These are phyloP conservation scores for Drosophila azteca DNA, from an alignment of 1,140 invertebrate species.

Conservation along the genomic window DNA sequence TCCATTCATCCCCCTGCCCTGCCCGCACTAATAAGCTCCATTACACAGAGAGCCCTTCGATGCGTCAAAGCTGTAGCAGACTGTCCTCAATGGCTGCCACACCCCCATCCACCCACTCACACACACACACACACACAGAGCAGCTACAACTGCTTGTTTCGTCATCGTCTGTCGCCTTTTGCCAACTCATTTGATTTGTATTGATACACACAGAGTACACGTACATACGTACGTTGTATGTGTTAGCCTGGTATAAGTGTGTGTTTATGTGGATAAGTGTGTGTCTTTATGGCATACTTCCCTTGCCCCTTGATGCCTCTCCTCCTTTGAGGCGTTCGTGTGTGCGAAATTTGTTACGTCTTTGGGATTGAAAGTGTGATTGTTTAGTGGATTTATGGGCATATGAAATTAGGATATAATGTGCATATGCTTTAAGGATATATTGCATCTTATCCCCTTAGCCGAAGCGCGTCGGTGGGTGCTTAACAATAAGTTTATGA, in stretches of 20 bases:
- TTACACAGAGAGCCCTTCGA: conserved; percentile 56
- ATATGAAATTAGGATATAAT: conserved; percentile 81
- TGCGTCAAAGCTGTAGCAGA: conserved; percentile 40
- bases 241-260: not conserved
- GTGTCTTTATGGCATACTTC: conserved; percentile 76
- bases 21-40: conserved; percentile 66
- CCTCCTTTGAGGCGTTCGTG: conserved; percentile 51
- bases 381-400: conserved; percentile 80
- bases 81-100: conserved; percentile 34
- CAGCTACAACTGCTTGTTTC: conserved; percentile 12
- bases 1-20: not conserved
- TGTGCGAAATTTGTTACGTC: conserved; percentile 77
- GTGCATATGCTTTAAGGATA: conserved; percentile 76
- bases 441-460: conserved; percentile 40
- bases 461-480: conserved; percentile 1
- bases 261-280: conserved; percentile 33
- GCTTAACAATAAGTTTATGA: conserved; percentile 78
- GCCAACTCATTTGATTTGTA: conserved; percentile 79
- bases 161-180: conserved; percentile 62
- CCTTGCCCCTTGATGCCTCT: not conserved
- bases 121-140: too few species aligned
- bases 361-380: conserved; percentile 73
- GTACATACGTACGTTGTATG: too few species aligned
- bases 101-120: too few species aligned
- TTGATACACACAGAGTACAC: conserved; percentile 55